Evolutionary conservation across 2,113 vertebrate genomes (phyloP), one percentile per base, ranked within the genome.

Genomic region (Anoplopoma fimbria): DNA sequence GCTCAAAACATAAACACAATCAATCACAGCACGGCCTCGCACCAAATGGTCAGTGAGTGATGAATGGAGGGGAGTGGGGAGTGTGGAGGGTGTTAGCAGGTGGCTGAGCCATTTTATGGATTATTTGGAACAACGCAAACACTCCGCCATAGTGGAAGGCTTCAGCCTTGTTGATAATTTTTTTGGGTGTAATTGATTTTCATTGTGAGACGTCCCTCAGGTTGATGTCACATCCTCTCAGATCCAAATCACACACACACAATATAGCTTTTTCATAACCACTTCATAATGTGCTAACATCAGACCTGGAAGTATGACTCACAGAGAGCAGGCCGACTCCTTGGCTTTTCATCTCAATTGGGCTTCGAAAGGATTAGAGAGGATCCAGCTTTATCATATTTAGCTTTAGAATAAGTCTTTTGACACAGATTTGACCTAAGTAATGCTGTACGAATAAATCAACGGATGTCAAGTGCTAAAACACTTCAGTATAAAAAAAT

Each of bases 1-100:
- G 81, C 69, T 79, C 61, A 57, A 62, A 88, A 91, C 83, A 88
- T 88, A 92, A 94, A 92, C 89, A 92, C 78, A 84, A 94, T 94
- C 92, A 88, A 92, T 94, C 93, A 94, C 61, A 47, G 68, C 49
- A 55, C n/a, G 49, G 51, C 70, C 70, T 80, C 33, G 33, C 31
- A 63, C 83, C 90, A 82, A 91, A 92, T 84, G 76, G 84, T 82
- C 81, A 87, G 49, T 77, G 88, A 90, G 77, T 87, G 83, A 90
- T 89, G 77, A 83, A 87, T 91, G 83, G 72, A 84, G 80, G 74
- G 40, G 77, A 61, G 47, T 27, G 79, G 69, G 36, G 21, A n/a
- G 69, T n/a, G n/a, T n/a, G 69, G 57, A 21, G 31, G 9, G 19
- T 63, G 73, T 72, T 72, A 81, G 60, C 70, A 49, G 65, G 55